Evolutionary conservation across 2,113 vertebrate genomes (phyloP).

Genomic region (Hypomesus transpacificus): DNA sequence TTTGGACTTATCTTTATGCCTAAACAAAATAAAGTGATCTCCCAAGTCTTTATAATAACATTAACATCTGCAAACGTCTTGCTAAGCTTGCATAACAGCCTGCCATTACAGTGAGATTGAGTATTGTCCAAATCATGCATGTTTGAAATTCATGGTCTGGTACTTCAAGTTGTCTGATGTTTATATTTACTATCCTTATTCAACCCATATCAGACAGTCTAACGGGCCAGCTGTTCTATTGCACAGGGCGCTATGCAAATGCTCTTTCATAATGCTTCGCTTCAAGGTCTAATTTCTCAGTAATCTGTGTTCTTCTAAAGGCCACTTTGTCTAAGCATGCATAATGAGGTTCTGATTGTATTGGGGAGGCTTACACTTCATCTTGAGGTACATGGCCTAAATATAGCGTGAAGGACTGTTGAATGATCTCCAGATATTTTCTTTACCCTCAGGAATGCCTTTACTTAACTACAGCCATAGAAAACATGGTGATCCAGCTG

Average conservation of each 20-base stretch:
- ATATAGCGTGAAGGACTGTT: too few relatives aligned
- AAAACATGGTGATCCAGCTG: too few relatives aligned
- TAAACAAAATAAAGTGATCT: neutral
- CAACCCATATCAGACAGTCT: constrained; percentile 22
- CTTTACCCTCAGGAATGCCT: too few relatives aligned
- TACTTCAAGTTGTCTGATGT: neutral
- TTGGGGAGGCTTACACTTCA: too few relatives aligned
- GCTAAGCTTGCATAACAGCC: too few relatives aligned
- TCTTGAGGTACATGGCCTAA: too few relatives aligned
- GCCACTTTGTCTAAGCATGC: too few relatives aligned
- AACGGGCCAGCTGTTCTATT: constrained; percentile 40
- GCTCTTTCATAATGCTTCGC: constrained; percentile 65
- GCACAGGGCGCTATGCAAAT: constrained; percentile 41
- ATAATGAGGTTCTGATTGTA: too few relatives aligned
- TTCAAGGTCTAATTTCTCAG: constrained; percentile 35
- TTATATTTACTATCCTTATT: neutral
- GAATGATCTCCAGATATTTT: too few relatives aligned
- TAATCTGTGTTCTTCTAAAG: too few relatives aligned
- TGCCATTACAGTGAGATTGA: neutral
- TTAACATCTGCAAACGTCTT: neutral
- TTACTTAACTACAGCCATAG: too few relatives aligned
- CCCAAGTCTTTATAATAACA: neutral
- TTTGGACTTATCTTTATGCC: neutral
- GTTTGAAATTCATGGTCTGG: neutral
- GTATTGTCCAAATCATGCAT: too few relatives aligned